Percentiles rank a stretch among this genome's conserved stretches.
Evolutionary conservation across 2,797 vertebrate genomes (phyloP).

Genomic region (Vipera latastei): DNA sequence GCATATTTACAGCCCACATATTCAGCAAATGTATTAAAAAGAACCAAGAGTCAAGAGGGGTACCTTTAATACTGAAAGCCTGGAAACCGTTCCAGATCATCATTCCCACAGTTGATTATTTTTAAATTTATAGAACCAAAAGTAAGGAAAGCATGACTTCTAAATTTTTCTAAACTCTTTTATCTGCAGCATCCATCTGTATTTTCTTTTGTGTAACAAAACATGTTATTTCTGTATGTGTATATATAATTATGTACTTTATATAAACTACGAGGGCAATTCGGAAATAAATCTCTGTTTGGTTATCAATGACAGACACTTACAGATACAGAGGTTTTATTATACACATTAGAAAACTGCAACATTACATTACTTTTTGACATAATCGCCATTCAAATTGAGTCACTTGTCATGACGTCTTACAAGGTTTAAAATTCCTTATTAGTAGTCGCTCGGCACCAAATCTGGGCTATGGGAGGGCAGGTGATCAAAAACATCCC

Average conservation of each 20-base stretch:
- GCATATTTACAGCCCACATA: background rate
- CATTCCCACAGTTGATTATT: no score
- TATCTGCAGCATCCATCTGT: background rate
- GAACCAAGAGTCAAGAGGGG: background rate
- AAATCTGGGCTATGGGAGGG: no score
- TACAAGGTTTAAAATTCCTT: no score
- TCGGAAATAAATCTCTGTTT: no score
- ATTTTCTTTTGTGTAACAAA: background rate
- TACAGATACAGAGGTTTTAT: no score
- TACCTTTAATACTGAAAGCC: background rate
- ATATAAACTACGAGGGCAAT: background rate
- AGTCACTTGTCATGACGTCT: no score
- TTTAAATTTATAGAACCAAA: background rate
- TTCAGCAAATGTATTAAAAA: background rate
- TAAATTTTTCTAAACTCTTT: background rate
- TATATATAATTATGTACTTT: background rate
- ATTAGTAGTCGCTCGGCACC: no score
- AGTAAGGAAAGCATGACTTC: background rate
- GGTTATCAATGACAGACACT: no score
- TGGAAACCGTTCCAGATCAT: background rate
- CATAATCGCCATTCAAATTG: no score
- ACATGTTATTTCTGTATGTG: background rate
- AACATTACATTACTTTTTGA: no score
- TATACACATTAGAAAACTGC: no score
- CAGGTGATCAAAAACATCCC: no score